Conservation (phyloP, 2,888 invertebrate genomes). For the Chrysotoxum bicinctum region DNA sequence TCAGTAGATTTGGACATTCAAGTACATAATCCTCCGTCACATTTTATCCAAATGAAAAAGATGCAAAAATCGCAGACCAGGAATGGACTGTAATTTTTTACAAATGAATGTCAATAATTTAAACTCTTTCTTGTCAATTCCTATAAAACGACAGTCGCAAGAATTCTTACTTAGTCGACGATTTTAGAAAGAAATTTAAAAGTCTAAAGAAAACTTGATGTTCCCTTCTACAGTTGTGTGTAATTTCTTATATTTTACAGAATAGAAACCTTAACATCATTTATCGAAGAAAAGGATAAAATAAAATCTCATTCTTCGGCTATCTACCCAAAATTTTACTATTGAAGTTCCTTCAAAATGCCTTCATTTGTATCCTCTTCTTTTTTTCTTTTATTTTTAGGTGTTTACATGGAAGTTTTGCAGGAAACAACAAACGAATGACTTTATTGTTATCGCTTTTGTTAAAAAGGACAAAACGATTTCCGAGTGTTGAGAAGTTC, state of each 20-base stretch:
- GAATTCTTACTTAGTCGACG: too few relatives aligned
- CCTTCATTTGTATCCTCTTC: slow-evolving; percentile 13
- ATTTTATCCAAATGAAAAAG: too few relatives aligned
- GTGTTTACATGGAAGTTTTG: slow-evolving; percentile 51
- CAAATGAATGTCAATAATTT: too few relatives aligned
- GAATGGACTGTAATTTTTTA: too few relatives aligned
- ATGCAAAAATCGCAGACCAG: too few relatives aligned
- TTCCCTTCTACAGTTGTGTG: neutral
- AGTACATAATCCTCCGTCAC: too few relatives aligned
- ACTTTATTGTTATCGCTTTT: slow-evolving; percentile 47
- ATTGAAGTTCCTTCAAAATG: neutral
- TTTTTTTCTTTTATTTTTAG: slow-evolving; percentile 78
- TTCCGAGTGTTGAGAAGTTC: slow-evolving; percentile 14
- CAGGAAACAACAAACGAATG: slow-evolving; percentile 39
- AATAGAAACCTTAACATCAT: neutral
- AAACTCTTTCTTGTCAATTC: too few relatives aligned
- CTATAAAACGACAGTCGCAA: too few relatives aligned
- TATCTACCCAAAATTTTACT: slow-evolving; percentile 7
- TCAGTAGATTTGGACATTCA: too few relatives aligned
- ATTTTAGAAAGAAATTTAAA: too few relatives aligned
- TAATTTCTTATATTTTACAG: neutral
- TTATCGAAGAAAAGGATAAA: neutral
- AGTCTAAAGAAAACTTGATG: too few relatives aligned
- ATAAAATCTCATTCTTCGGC: neutral
- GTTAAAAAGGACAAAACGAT: slow-evolving; percentile 35